Evolutionary conservation across 2,113 vertebrate genomes (phyloP), one percentile per base, ranked within the genome.

Genomic region (Oncorhynchus masou): DNA sequence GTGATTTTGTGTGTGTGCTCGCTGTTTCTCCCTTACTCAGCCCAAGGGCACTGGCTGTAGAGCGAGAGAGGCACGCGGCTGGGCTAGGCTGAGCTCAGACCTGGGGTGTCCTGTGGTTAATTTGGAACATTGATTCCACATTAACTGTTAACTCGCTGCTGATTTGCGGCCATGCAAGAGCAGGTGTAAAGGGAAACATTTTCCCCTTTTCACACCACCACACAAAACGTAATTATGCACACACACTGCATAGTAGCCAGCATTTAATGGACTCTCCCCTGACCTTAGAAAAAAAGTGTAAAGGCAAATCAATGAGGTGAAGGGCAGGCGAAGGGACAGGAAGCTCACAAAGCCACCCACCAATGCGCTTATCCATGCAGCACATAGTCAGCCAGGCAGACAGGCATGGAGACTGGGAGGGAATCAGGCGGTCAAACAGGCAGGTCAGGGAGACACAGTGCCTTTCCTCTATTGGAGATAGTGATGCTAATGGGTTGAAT

Each of bases 271-370:
- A 93, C 92, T 92, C 87, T 88, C 39, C 66, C 79, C 79, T 91
- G 92, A 91, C 89, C 85, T 92, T 86, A 82, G 84, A 90, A 85
- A 86, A 85, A 86, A 90, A 83, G 82, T 68, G 9, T 92, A 92
- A 92, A 91, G 81, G 89, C 84, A 91, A 93, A 93, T 93, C 93
- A 91, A 92, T 92, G 85, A 89, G 91, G 90, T 87, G 90, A 91
- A 92, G 89, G 91, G 86, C 84, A 90, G 83, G 29, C 80, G 84
- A 88, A 88, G 84, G 87, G 82, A 83, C 81, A 69, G 76, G 60
- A 57, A 79, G 79, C 72, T 68, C 78, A 80, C 65, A 39, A 83
- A 27, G 69, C 77, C 70, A 74, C 73, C 88, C 84, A 83, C 83
- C 48, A 15, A 70, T 27, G 67, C 72, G 76, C 77, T 87, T 81